Evolutionary conservation across 2,113 vertebrate genomes (phyloP).

Genomic region (cattle (Bos taurus)): ARS-UCD2.0 NC_037340.1:4302001-4302500

Average conservation of each 20-base stretch:
- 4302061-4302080: background rate
- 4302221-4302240: background rate
- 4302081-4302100: background rate
- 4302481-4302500: background rate
- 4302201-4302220: background rate
- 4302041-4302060: background rate
- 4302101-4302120: background rate
- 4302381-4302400: background rate
- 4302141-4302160: background rate
- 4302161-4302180: background rate
- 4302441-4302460: background rate
- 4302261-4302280: background rate
- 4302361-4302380: background rate
- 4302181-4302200: fast-evolving
- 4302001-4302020: background rate
- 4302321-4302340: background rate
- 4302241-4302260: background rate
- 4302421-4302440: background rate
- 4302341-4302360: background rate
- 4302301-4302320: background rate
- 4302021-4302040: background rate
- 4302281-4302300: background rate
- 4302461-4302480: background rate
- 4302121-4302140: background rate
- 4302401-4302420: background rate